Evolutionary conservation across 2,797 vertebrate species (phyloP).

Genomic region (Gastrophryne carolinensis): DNA sequence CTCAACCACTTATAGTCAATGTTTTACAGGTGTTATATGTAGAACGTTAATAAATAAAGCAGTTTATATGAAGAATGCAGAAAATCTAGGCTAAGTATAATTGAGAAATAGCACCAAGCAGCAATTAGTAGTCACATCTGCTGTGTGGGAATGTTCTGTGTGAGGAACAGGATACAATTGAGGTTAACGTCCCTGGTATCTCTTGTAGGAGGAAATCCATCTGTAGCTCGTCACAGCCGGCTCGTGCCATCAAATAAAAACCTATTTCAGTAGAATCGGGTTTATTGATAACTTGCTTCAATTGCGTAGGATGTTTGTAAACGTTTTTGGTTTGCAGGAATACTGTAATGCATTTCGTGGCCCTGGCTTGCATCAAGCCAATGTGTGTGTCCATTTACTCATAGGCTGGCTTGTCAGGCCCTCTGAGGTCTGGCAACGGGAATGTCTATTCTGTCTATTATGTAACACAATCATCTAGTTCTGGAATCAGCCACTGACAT

Average conservation of each 20-base stretch:
- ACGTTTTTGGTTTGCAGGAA: constrained; percentile 5
- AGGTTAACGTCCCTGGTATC: constrained; percentile 38
- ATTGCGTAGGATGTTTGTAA: constrained; percentile 23
- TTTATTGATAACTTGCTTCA: constrained; percentile 27
- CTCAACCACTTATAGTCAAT: too few species aligned
- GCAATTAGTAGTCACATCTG: constrained; percentile 35
- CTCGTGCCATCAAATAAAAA: constrained; percentile 1
- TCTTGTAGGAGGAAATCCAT: constrained; percentile 32
- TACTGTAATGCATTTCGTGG: background rate
- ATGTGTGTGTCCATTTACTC: background rate
- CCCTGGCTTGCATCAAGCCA: background rate
- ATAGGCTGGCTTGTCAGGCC: background rate
- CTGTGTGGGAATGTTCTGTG: constrained; percentile 39
- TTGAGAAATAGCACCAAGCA: constrained; percentile 18
- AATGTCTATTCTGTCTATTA: too few species aligned
- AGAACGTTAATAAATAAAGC: too few species aligned
- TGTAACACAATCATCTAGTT: too few species aligned
- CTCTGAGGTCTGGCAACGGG: background rate
- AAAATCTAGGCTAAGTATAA: background rate
- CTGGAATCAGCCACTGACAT: too few species aligned
- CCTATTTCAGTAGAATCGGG: constrained; percentile 13
- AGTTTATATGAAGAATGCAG: constrained; percentile 31
- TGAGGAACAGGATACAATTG: constrained; percentile 26
- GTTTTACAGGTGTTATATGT: too few species aligned
- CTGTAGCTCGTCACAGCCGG: constrained; percentile 36